A percentile compares a stretch with the other conserved stretches of the same genome.
Conservation (phyloP, 2,797 vertebrate genomes). For the Microtus agrestis region DNA sequence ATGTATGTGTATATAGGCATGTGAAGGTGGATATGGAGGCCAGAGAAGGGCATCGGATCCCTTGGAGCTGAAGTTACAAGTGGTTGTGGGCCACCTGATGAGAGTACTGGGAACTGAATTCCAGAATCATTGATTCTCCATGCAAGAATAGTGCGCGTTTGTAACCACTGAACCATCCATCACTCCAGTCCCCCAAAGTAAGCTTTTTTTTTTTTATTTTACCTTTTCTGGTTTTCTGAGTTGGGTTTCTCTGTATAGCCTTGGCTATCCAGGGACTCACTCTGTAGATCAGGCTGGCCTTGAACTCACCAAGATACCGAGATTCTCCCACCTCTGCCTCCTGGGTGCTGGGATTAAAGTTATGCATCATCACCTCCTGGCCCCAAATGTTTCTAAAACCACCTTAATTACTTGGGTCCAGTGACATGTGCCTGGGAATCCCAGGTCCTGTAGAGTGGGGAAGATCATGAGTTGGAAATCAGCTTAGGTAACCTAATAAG, state of each 20-base stretch:
- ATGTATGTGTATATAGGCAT: background rate
- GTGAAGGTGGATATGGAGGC: background rate
- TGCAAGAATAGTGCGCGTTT: background rate
- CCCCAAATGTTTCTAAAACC: background rate
- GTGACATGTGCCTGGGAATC: background rate
- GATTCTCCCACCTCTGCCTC: background rate
- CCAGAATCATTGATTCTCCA: background rate
- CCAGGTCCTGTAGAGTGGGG: background rate
- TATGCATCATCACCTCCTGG: background rate
- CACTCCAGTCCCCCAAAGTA: background rate
- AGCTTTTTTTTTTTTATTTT: background rate
- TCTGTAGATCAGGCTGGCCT: background rate
- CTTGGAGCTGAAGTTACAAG: background rate
- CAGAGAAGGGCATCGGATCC: background rate
- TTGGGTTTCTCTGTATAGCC: background rate
- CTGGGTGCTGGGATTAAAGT: background rate
- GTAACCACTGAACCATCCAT: background rate
- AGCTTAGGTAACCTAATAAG: background rate
- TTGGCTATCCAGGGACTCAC: background rate
- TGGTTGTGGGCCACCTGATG: background rate
- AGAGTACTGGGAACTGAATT: background rate
- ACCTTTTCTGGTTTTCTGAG: background rate
- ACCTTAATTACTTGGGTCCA: background rate
- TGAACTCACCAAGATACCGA: background rate
- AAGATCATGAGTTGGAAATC: no score